These are phyloP conservation scores for Leptocoma aspasia DNA, from an alignment of 2,113 vertebrate genomes.

Conservation along the genomic window DNA sequence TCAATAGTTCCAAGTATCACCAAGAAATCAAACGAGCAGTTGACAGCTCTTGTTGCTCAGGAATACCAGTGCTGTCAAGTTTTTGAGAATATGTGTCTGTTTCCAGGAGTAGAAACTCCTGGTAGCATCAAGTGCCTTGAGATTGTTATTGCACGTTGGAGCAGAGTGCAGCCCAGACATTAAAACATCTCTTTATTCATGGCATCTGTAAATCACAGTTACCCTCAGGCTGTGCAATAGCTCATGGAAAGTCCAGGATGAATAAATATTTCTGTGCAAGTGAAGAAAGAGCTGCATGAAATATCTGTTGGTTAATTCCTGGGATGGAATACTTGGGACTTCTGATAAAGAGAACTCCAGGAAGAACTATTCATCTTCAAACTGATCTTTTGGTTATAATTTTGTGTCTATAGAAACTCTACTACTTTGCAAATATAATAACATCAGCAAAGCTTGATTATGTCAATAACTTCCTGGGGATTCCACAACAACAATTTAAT, in stretches of 20 bases:
- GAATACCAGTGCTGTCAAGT: background rate
- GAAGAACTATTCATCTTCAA: background rate
- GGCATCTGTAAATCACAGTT: background rate
- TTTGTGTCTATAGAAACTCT: background rate
- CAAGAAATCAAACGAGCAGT: background rate
- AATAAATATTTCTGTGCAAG: background rate
- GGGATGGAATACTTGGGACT: background rate
- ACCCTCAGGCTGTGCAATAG: background rate
- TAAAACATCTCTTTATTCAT: background rate
- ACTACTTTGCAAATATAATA: background rate
- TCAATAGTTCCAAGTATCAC: background rate
- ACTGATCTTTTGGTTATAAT: background rate
- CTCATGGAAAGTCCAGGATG: background rate
- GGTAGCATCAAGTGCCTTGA: background rate
- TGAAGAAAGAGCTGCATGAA: background rate
- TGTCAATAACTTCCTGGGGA: background rate
- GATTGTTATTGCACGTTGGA: background rate
- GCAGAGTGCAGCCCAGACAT: background rate
- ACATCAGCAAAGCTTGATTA: background rate
- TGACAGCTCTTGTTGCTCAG: background rate
- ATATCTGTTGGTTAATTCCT: background rate
- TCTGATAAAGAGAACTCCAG: background rate
- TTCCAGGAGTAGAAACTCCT: background rate
- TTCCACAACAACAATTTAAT: background rate
- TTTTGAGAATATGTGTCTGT: background rate